phyloP scores from a whole-genome alignment of 2,113 vertebrate genomes.

The Ctenomys sociabilis region DNA sequence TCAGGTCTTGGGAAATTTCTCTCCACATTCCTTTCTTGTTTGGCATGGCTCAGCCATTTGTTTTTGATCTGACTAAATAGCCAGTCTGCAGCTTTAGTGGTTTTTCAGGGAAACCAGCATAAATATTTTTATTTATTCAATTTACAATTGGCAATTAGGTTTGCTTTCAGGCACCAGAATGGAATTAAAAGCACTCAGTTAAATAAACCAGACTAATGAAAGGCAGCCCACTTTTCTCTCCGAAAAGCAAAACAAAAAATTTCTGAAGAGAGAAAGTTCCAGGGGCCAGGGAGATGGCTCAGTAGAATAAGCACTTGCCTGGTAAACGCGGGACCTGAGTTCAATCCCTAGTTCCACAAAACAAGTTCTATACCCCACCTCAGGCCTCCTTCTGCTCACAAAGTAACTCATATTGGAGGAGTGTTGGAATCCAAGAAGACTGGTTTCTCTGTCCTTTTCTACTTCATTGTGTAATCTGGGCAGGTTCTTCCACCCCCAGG shows the following conservation, averaged over 20 bases:
- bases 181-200: slow-evolving; percentile 69
- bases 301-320: too few species aligned
- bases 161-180: slow-evolving; percentile 12
- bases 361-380: too few species aligned
- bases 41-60: slow-evolving; percentile 61
- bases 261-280: not conserved
- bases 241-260: not conserved
- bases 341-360: too few species aligned
- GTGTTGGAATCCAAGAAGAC: not conserved
- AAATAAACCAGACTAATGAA: slow-evolving; percentile 64
- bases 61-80: slow-evolving; percentile 66
- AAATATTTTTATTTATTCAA: slow-evolving; percentile 74
- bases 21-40: slow-evolving; percentile 51
- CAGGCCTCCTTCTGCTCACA: not conserved
- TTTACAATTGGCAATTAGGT: slow-evolving; percentile 63
- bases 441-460: not conserved
- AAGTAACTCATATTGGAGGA: not conserved
- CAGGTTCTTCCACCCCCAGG: not conserved
- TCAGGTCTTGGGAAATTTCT: not conserved
- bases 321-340: too few species aligned
- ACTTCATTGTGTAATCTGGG: slow-evolving; percentile 6
- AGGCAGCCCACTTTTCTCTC: slow-evolving; percentile 58
- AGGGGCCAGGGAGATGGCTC: too few species aligned
- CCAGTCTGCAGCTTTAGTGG: slow-evolving; percentile 43
- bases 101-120: slow-evolving; percentile 59